These are phyloP conservation scores for Abscondita cerata DNA, from an alignment of 2,888 invertebrate species.

Conservation along the genomic window DNA sequence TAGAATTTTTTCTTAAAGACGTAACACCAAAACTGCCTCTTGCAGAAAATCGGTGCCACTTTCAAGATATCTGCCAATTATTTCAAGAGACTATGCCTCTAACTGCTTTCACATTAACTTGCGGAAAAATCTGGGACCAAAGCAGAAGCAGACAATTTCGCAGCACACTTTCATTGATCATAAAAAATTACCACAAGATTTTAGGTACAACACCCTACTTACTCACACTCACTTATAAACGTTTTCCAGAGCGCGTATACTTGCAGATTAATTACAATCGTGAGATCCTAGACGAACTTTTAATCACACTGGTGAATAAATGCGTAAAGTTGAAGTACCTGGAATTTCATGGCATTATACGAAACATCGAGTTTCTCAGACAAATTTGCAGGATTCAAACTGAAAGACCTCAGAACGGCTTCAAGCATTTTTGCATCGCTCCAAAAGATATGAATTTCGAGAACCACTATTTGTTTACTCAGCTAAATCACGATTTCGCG, in stretches of 20 bases:
- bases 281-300: conserved; percentile 59
- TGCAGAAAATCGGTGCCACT: conserved; percentile 55
- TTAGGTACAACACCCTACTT: conserved; percentile 53
- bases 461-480: conserved; percentile 51
- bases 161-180: conserved; percentile 55
- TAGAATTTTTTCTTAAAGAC: background rate
- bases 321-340: conserved; percentile 57
- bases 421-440: conserved; percentile 50
- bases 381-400: conserved; percentile 40
- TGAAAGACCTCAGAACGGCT: conserved; percentile 16
- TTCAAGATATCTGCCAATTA: conserved; percentile 58
- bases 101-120: conserved; percentile 57
- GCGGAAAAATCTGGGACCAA: conserved; percentile 60
- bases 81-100: conserved; percentile 60
- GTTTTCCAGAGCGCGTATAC: conserved; percentile 55
- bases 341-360: conserved; percentile 59
- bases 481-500: conserved; percentile 52
- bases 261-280: conserved; percentile 59
- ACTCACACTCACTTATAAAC: background rate
- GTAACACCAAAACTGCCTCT: background rate
- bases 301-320: conserved; percentile 55
- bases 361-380: conserved; percentile 56
- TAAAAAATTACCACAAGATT: conserved; percentile 56
- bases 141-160: conserved; percentile 59
- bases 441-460: conserved; percentile 52